These are phyloP conservation scores for Podarcis lilfordi DNA, from an alignment of 2,797 vertebrate genomes.

Conservation along the genomic window DNA sequence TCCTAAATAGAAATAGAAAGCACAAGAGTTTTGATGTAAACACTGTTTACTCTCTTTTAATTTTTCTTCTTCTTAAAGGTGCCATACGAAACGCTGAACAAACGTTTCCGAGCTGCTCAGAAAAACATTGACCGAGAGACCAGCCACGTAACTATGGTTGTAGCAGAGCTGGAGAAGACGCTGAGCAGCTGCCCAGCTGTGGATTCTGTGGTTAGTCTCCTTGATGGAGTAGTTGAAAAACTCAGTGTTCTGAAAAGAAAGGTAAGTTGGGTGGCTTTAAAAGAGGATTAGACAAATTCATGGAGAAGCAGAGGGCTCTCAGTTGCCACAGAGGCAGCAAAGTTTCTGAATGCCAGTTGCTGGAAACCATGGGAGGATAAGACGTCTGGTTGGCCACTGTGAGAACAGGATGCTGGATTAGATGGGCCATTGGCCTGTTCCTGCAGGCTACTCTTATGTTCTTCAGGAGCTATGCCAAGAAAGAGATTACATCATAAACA, in stretches of 20 bases:
- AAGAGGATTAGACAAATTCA: too few species aligned
- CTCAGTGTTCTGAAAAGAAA: conserved; percentile 97
- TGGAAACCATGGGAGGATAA: too few species aligned
- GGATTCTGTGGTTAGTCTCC: conserved; percentile 95
- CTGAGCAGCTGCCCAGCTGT: conserved; percentile 95
- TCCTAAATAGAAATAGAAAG: background rate
- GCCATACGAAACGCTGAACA: conserved; percentile 98
- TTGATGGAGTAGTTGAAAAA: conserved; percentile 98
- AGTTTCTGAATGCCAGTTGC: too few species aligned
- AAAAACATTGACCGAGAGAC: conserved; percentile 98
- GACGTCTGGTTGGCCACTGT: too few species aligned
- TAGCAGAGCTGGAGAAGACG: conserved; percentile 97
- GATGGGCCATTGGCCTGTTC: too few species aligned
- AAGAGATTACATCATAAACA: background rate
- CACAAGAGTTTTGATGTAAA: too few species aligned
- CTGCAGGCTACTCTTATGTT: too few species aligned
- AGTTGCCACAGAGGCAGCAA: too few species aligned
- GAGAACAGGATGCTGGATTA: too few species aligned
- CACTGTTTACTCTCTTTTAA: background rate
- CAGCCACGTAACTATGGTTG: conserved; percentile 98
- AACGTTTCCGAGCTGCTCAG: conserved; percentile 96
- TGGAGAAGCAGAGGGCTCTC: too few species aligned
- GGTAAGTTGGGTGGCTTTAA: conserved; percentile 71
- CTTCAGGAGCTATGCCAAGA: background rate
- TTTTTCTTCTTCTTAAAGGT: conserved; percentile 78